These are phyloP conservation scores for Epinephelus lanceolatus DNA, from an alignment of 2,113 vertebrate genomes.

Conservation along the genomic window DNA sequence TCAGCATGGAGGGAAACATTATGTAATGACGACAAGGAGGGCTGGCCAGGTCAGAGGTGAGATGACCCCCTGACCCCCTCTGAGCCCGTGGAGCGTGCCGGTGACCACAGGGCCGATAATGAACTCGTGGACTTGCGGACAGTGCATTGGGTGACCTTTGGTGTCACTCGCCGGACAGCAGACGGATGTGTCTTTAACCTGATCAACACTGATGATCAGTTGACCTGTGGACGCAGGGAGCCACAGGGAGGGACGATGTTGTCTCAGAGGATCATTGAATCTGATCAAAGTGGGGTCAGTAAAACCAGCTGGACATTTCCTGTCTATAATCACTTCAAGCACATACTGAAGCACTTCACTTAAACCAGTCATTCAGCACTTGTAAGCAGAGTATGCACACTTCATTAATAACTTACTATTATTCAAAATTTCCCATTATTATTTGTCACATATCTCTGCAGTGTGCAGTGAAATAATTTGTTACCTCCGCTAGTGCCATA, in stretches of 20 bases:
- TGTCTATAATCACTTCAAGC: neutral
- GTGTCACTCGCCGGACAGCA: slow-evolving; percentile 63
- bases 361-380: neutral
- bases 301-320: neutral
- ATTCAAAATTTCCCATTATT: neutral
- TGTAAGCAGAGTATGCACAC: neutral
- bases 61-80: slow-evolving; percentile 57
- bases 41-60: slow-evolving; percentile 75
- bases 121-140: slow-evolving; percentile 75
- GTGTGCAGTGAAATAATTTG: neutral
- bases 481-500: too few relatives aligned
- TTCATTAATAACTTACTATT: neutral
- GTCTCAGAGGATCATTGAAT: neutral
- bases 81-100: slow-evolving; percentile 64
- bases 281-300: neutral
- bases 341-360: neutral
- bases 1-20: slow-evolving; percentile 68
- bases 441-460: neutral
- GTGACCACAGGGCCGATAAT: slow-evolving; percentile 77
- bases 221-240: slow-evolving; percentile 40
- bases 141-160: slow-evolving; percentile 77
- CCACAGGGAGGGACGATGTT: neutral
- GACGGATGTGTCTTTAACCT: slow-evolving; percentile 58
- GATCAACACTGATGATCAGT: slow-evolving; percentile 63
- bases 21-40: slow-evolving; percentile 66